Conservation (phyloP, 2,888 invertebrate genomes). For the Leptinotarsa peninsularis region DNA sequence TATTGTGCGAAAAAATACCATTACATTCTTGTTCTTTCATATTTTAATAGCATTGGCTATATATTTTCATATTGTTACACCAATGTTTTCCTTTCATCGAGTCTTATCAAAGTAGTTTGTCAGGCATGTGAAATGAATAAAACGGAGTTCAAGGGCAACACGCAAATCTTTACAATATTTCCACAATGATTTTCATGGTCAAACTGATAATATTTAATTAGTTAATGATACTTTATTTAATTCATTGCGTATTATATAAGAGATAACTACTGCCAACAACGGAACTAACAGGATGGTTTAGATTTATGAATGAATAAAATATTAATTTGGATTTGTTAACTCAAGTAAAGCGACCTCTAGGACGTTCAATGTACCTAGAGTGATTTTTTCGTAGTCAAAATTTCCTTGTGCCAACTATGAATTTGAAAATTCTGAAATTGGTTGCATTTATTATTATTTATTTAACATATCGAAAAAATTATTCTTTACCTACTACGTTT, state of each 20-base stretch:
- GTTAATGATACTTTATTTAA: constrained; percentile 57
- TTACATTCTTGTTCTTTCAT: too few species aligned
- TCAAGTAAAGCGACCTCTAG: not conserved
- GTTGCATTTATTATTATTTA: too few species aligned
- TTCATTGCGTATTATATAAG: constrained; percentile 33
- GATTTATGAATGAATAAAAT: constrained; percentile 6
- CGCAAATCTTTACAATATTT: constrained; percentile 49
- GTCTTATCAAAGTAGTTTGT: constrained; percentile 6
- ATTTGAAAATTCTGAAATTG: too few species aligned
- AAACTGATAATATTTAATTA: constrained; percentile 63
- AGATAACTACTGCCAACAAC: constrained; percentile 10
- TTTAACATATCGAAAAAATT: too few species aligned
- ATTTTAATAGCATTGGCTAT: too few species aligned
- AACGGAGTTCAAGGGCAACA: constrained; percentile 53
- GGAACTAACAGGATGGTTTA: constrained; percentile 7
- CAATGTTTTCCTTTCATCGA: constrained; percentile 3
- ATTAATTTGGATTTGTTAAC: not conserved
- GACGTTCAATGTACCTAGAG: not conserved
- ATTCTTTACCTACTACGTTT: too few species aligned
- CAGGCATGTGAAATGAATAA: constrained; percentile 21
- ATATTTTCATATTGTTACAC: constrained; percentile 7
- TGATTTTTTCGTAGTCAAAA: too few species aligned
- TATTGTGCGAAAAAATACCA: too few species aligned
- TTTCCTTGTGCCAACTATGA: too few species aligned
- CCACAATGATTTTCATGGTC: constrained; percentile 62